Conservation (phyloP, 2,888 invertebrate species). For the Drosophila acutilabella region DNA sequence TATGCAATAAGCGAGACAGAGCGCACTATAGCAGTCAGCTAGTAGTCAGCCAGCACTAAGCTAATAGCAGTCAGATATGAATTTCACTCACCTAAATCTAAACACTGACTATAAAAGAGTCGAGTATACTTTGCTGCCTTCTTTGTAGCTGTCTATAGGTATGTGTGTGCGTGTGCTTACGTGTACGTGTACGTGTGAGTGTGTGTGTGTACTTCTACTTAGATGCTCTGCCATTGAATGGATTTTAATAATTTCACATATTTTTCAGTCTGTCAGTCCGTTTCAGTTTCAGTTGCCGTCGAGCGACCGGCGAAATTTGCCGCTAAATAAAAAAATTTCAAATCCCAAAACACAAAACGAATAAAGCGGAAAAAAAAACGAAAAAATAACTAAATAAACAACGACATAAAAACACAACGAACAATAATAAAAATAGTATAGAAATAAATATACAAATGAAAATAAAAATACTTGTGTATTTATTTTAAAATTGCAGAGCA, state of each 20-base stretch:
- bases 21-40: too few species aligned
- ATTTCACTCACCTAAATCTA: too few species aligned
- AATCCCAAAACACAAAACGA: background rate
- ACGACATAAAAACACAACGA: background rate
- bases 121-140: too few species aligned
- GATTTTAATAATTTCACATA: slow-evolving; percentile 68
- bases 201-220: slow-evolving; percentile 48
- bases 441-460: background rate
- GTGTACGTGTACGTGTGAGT: background rate
- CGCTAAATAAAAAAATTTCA: slow-evolving; percentile 15
- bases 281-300: slow-evolving; percentile 40
- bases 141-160: too few species aligned
- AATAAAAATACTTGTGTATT: slow-evolving; percentile 7
- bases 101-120: too few species aligned
- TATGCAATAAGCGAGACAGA: too few species aligned
- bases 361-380: background rate
- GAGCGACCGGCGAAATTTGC: slow-evolving; percentile 51
- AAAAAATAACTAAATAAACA: background rate
- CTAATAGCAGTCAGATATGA: too few species aligned
- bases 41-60: too few species aligned
- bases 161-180: background rate
- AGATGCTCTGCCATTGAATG: slow-evolving; percentile 62
- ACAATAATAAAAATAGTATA: background rate
- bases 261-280: slow-evolving; percentile 54
- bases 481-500: slow-evolving; percentile 27